Evolutionary conservation across 2,113 vertebrate genomes (phyloP), one percentile per base, ranked within the genome.

Genomic region (Trochalopteron elliotii): DNA sequence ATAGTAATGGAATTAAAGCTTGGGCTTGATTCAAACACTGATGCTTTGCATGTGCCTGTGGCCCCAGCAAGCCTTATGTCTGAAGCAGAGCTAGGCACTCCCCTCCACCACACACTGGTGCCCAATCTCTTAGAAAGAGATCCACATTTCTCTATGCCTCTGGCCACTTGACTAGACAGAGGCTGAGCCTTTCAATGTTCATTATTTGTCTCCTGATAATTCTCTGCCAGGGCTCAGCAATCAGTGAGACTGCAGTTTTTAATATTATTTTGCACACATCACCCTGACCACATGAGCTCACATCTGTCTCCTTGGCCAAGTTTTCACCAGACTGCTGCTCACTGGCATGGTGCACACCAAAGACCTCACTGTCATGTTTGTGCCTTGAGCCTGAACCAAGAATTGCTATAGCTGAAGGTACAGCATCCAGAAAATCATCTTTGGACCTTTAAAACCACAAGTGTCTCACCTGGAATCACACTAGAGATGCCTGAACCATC

Each of bases 291-390:
- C 20, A 42, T 5, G 37, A 61, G 6, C 8, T 81, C 15, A 20
- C 12, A 5, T 74, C 42, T 83, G 20, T 44, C 22, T 79, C 30
- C 31, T 63, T 0, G 0, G 14, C 6, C 47, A 72, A 64, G 6
- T 68, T 82, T 94, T 82, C 61, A 71, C 9, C 20, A 87, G 13
- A n/a, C 3, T 37, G 70, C 33, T 37, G 28, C 56, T 78, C 1
- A 0, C 14, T n/a, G 39, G 17, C 40, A 33, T 19, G 22, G 15
- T 57, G 10, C 3, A 60, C 35, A 55, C 33, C 61, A 67, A 76
- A 87, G 40, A 61, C 23, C 21, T 69, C 53, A 15, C 11, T 56
- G 12, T 17, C 1, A 1, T 9, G 3, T n/a, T 42, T 45, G 18
- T 33, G 12, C 45, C 53, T 77, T 49, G 14, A 79, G 16, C 10